Evolutionary conservation across 1,140 invertebrate genomes (phyloP), one percentile per base, ranked within the genome.

Genomic region (Eumaeus atala): DNA sequence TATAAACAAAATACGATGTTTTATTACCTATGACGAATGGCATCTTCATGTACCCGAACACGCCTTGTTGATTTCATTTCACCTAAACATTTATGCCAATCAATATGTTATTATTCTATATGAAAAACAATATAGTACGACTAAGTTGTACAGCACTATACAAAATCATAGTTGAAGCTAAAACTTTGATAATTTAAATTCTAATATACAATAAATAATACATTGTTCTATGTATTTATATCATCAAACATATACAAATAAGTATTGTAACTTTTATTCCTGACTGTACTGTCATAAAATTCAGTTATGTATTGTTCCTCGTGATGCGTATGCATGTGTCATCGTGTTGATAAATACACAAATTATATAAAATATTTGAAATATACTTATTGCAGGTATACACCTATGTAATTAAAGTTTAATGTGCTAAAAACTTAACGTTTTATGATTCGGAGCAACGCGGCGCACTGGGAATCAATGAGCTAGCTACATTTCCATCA

Each of bases 61-160:
- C 82, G 80, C 80, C 82, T 80, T 72, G 80, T 71, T 71, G 82
- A 74, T 82, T 85, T 85, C 82, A 85, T 85, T 84, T 85, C 80
- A 85, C 82, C 82, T 85, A 76, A 84, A 85, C 77, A 85, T 85
- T 76, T 74, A 81, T 81, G 78, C 75, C 80, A 84, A 85, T 85
- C 65, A 85, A 79, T 82, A 77, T 66, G 61, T 64, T 72, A 63
- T 61, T 53, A 37, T 9, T 55, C 36, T 35, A 53, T 28, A 57
- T n/a, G n/a, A n/a, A 18, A 56, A 59, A 57, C 64, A 53, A 14
- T 14, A 53, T 47, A 34, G 16, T 53, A 53, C 28, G 28, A 53
- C 38, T 53, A 53, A 34, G 14, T 50, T 37, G 36, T 53, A 14
- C 16, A 44, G 42, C 42, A 21, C 16, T 53, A 53, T 44, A 44